These are phyloP conservation scores for Hipparchia sbordonii DNA, from an alignment of 2,888 invertebrate genomes.

Conservation along the genomic window DNA sequence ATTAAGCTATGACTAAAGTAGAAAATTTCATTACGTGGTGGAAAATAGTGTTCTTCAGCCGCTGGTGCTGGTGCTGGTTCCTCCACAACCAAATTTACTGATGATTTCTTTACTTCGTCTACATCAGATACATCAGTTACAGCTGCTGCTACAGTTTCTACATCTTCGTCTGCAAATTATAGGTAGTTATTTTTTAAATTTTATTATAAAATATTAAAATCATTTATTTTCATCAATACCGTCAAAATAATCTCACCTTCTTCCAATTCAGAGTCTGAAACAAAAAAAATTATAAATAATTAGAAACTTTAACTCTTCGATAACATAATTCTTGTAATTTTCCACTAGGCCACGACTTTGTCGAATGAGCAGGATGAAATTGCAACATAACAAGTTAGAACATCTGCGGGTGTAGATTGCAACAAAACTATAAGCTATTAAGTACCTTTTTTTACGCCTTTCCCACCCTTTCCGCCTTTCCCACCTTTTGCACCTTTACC, in stretches of 20 bases:
- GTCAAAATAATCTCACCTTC: conserved; percentile 33
- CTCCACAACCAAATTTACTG: conserved; percentile 53
- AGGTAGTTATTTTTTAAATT: neutral
- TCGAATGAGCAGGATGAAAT: no score
- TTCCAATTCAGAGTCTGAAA: conserved; percentile 49
- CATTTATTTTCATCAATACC: neutral
- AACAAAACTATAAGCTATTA: neutral
- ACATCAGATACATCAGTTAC: conserved; percentile 48
- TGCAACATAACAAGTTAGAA: no score
- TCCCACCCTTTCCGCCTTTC: conserved; percentile 47
- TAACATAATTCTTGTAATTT: no score
- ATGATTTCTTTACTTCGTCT: conserved; percentile 54
- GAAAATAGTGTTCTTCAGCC: conserved; percentile 67
- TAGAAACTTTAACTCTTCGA: neutral
- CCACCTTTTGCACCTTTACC: conserved; percentile 49
- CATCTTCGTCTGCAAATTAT: conserved; percentile 50
- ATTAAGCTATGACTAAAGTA: neutral
- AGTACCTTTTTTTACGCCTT: conserved; percentile 42
- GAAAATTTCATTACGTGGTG: conserved; percentile 57
- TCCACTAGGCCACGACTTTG: no score
- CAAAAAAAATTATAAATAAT: neutral
- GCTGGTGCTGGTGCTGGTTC: conserved; percentile 51
- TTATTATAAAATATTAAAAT: neutral
- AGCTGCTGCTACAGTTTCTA: conserved; percentile 59
- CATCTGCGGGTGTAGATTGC: neutral